Percentiles rank a stretch among this genome's conserved stretches.
phyloP scores from a whole-genome alignment of 1,140 invertebrate species.

The Drosophila insularis region DNA sequence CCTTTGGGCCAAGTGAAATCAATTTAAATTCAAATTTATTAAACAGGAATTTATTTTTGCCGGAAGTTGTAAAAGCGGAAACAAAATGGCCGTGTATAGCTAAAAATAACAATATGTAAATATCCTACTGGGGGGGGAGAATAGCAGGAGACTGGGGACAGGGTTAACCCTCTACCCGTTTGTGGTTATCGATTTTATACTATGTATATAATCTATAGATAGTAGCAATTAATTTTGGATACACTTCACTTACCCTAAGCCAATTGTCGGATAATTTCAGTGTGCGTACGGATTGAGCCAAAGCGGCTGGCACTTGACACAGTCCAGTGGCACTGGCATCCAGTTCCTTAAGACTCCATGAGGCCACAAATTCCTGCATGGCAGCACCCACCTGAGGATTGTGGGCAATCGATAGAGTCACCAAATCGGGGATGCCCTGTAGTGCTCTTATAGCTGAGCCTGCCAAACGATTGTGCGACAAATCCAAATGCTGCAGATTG shows the following conservation, averaged over 20 bases:
- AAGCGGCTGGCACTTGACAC: conserved; percentile 89
- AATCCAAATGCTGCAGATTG: conserved; percentile 90
- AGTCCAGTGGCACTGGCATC: conserved; percentile 90
- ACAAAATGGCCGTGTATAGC: conserved; percentile 68
- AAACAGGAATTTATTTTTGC: conserved; percentile 12
- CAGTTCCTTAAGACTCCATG: conserved; percentile 83
- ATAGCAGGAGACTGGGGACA: conserved; percentile 37
- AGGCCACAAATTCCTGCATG: conserved; percentile 80
- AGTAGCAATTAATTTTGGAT: conserved; percentile 11
- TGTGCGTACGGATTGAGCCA: conserved; percentile 92
- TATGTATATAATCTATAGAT: conserved; percentile 25
- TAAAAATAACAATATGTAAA: conserved; percentile 81
- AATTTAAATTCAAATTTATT: not conserved
- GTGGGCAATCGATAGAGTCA: conserved; percentile 89
- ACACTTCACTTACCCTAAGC: conserved; percentile 68
- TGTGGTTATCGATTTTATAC: too few relatives aligned
- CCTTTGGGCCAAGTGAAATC: not conserved
- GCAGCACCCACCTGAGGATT: conserved; percentile 86
- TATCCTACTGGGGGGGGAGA: not conserved
- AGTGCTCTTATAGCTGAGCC: conserved; percentile 88
- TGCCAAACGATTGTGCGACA: conserved; percentile 90
- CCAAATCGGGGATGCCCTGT: conserved; percentile 88
- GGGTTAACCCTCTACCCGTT: not conserved
- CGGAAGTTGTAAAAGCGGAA: conserved; percentile 48
- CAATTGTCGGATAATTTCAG: conserved; percentile 90